Base-by-base conservation (phyloP, 2,113 vertebrate genomes). In the Nymphicus hollandicus region DNA sequence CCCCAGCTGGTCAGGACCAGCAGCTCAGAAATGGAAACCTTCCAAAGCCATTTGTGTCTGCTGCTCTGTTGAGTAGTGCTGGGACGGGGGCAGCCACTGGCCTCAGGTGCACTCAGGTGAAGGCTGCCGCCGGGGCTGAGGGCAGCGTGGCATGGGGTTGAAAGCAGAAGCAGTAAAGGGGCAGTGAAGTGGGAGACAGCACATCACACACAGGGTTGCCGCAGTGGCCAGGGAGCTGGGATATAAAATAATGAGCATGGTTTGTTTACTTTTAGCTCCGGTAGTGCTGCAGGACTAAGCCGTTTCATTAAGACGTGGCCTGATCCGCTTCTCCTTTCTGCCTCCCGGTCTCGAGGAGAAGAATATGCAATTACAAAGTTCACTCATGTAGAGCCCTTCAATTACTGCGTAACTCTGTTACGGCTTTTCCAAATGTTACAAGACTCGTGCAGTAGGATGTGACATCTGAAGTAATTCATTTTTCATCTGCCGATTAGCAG, bases 371-470 rank as follows among this genome's bases (percentile, higher is more conserved):
- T 97, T 96, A 97, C 84, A 80, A 93, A 96, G 83, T 96, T 97
- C 94, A 95, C 71, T 94, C 93, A 94, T 95, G 94, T 95, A 96
- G 68, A 96, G 91, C 91, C 87, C 81, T 95, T 95, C 96, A 95
- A 80, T 97, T 97, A 96, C 92, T 2, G 31, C 70, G 81, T 82
- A 95, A 88, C 95, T 95, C 77, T 82, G 87, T 88, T 96, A 86
- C 1, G 27, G 90, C 58, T 92, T 87, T 86, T 85, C 77, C 87
- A 92, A 95, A 91, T 0, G 5, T 72, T 93, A 88, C 11, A 24
- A 85, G 92, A 47, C 55, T 79, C 2, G 1, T 86, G 92, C 88
- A 89, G 81, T 76, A 95, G 92, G 63, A 96, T 91, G 63, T 77
- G 95, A 94, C 93, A 95, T 92, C 92, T 66, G 58, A 96, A 95